Evolutionary conservation across 2,888 invertebrate species (phyloP), one percentile per base, ranked within the genome.

Genomic region (Habrosyne pyritoides): DNA sequence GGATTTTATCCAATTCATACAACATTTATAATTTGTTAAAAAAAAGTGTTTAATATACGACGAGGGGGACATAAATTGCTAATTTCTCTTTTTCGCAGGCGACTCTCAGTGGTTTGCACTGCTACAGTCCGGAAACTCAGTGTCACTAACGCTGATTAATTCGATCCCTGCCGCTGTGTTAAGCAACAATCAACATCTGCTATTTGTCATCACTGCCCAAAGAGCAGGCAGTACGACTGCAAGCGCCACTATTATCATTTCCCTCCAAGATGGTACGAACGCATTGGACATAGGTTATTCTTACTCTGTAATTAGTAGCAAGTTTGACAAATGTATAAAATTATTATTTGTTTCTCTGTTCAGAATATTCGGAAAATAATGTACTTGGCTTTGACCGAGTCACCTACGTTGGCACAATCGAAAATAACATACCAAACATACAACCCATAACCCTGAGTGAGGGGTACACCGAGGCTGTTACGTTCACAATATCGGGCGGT

Each of bases 401-500:
- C 8, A 59, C 53, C 12, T 72, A 72, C 53, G 26, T 63, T 1
- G 72, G 72, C 18, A 18, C 59, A 0, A 56, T 68, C 14, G 55
- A 59, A 42, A 59, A 59, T 26, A 42, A 58, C 46, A 28, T n/a
- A 10, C 22, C 57, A 14, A 53, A 47, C 3, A 42, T 67, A 21
- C 58, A 59, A 10, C n/a, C 59, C 7, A 67, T 69, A 2, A 52
- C 52, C 7, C 60, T 69, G 2, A 60, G 7, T 10, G 56, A 62
- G 50, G 69, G 54, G 6, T 54, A 62, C 52, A 57, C 58, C 10
- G 2, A 57, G 5, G 55, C 64, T 28, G 76, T 79, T 0, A 18
- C 54, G 10, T 74, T 75, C 47, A 28, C 47, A 0, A 47, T 76
- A 54, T 52, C 58, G 8, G 77, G 76, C 62, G 74, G 78, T 75